Percentiles rank a stretch among this genome's conserved stretches.
Conservation (phyloP, 2,113 vertebrate species). For the Ceyx melanurus region DNA sequence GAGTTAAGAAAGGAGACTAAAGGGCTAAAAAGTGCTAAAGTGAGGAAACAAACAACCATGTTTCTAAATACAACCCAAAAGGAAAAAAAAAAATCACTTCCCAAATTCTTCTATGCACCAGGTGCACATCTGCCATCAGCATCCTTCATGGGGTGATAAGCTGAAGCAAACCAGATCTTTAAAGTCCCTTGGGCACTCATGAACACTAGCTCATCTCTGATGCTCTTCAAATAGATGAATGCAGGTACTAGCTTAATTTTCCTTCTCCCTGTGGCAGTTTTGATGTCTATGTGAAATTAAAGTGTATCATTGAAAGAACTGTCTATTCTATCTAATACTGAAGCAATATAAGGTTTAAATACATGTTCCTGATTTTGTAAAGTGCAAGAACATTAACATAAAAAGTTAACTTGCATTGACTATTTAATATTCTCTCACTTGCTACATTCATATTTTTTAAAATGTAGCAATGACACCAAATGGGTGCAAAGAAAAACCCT, state of each 20-base stretch:
- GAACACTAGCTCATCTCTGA: background rate
- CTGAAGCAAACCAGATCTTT: background rate
- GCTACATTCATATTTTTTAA: background rate
- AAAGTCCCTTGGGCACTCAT: background rate
- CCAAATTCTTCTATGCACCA: background rate
- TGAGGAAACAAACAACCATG: background rate
- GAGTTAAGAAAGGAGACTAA: background rate
- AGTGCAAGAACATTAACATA: background rate
- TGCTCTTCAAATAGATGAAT: background rate
- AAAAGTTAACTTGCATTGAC: background rate
- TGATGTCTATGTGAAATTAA: background rate
- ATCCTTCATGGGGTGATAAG: background rate
- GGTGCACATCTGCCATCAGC: background rate
- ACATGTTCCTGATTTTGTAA: background rate
- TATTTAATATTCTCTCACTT: background rate
- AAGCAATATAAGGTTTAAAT: background rate
- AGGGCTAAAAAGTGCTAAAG: background rate
- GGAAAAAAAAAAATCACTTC: background rate
- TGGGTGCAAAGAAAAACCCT: background rate
- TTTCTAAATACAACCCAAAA: background rate
- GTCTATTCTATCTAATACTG: background rate
- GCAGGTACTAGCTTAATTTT: background rate
- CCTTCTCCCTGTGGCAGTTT: background rate
- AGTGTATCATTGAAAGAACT: background rate
- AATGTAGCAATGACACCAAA: background rate